phyloP scores from a whole-genome alignment of 2,113 vertebrate species.

The Alethe diademata region DNA sequence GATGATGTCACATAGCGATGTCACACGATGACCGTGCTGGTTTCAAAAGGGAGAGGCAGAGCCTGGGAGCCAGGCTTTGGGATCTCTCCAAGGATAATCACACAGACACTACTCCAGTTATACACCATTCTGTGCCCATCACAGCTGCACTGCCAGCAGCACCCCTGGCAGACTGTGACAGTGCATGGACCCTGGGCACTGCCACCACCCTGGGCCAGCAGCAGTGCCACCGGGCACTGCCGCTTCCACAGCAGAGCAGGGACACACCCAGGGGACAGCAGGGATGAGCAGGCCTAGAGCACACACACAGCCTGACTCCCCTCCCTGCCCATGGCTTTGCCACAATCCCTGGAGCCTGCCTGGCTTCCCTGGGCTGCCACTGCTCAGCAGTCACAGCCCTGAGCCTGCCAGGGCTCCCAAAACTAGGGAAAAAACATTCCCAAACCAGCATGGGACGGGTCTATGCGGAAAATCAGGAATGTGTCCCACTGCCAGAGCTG shows the following conservation, averaged over 20 bases:
- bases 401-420: background rate
- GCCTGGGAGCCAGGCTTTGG: background rate
- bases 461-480: background rate
- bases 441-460: background rate
- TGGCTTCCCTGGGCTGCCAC: background rate
- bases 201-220: background rate
- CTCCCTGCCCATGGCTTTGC: background rate
- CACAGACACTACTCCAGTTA: background rate
- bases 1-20: fast-evolving
- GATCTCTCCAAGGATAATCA: background rate
- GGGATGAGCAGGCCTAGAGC: fast-evolving
- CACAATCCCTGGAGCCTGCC: background rate
- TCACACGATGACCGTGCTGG: fast-evolving
- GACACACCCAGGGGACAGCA: too few relatives aligned
- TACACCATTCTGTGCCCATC: fast-evolving
- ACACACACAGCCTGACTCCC: background rate
- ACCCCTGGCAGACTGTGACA: fast-evolving
- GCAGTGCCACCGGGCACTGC: background rate
- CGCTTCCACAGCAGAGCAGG: fast-evolving
- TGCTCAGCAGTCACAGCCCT: background rate
- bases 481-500: fast-evolving
- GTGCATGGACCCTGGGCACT: fast-evolving
- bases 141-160: background rate
- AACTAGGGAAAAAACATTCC: background rate
- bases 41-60: background rate